These are phyloP conservation scores for Cheilosia variabilis DNA, from an alignment of 2,888 invertebrate genomes.

Conservation along the genomic window DNA sequence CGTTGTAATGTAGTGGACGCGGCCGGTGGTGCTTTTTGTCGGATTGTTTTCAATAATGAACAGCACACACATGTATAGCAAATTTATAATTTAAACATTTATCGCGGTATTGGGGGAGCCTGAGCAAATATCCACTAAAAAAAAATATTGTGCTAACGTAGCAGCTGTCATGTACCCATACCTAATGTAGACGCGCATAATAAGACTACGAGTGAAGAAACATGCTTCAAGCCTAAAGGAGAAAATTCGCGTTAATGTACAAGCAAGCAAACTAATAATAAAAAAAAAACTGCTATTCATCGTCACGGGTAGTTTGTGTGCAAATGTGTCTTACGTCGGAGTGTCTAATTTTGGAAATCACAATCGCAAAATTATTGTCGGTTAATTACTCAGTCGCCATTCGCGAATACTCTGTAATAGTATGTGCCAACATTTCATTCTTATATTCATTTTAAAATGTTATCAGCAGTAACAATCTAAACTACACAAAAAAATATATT, in stretches of 20 bases:
- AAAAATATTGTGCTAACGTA: conserved; percentile 36
- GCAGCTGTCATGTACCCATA: conserved; percentile 53
- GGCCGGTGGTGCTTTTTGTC: conserved; percentile 4
- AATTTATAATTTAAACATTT: conserved; percentile 47
- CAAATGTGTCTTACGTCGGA: conserved; percentile 6
- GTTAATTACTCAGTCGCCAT: conserved; percentile 27
- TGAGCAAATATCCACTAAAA: background rate
- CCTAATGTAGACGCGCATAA: conserved; percentile 56
- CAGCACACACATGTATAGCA: conserved; percentile 23
- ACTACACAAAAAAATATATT: background rate
- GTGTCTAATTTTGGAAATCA: conserved; percentile 50
- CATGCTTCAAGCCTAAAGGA: conserved; percentile 6
- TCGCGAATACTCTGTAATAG: conserved; percentile 7
- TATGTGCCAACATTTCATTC: background rate
- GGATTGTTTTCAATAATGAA: conserved; percentile 60
- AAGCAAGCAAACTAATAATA: conserved; percentile 1
- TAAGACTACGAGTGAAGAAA: conserved; percentile 35
- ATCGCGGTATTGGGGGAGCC: conserved; percentile 28
- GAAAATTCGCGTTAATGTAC: conserved; percentile 50
- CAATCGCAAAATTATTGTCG: conserved; percentile 35
- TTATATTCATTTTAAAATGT: background rate
- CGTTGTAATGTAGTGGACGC: conserved; percentile 45
- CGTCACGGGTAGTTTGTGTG: conserved; percentile 19
- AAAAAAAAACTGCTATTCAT: conserved; percentile 17
- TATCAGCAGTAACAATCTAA: background rate